Evolutionary conservation across 2,888 invertebrate species (phyloP).

Genomic region (Mythimna vitellina): DNA sequence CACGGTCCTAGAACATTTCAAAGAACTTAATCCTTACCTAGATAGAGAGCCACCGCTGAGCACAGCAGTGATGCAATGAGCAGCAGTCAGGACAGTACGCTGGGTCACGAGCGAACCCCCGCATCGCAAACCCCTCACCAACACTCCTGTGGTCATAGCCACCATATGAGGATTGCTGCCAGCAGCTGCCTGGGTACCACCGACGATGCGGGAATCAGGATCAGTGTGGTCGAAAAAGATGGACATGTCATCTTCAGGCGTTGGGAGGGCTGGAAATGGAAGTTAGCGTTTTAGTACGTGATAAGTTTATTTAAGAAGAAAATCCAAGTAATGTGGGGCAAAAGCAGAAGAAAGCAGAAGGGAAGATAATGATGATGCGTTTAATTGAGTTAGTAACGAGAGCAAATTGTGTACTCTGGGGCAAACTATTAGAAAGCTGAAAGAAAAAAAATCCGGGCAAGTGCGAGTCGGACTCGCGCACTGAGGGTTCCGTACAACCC

Average conservation of each 20-base stretch:
- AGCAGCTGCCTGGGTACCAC: slow-evolving; percentile 71
- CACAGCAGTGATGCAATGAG: slow-evolving; percentile 76
- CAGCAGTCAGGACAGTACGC: slow-evolving; percentile 78
- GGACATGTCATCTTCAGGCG: slow-evolving; percentile 67
- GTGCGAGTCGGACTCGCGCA: no score
- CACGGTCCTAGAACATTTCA: no score
- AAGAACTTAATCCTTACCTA: slow-evolving; percentile 29
- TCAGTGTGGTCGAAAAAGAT: slow-evolving; percentile 75
- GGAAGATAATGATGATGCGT: not conserved
- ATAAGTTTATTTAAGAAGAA: no score
- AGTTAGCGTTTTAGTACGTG: not conserved
- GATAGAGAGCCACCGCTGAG: slow-evolving; percentile 36
- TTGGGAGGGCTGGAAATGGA: slow-evolving; percentile 75
- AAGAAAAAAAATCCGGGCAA: no score
- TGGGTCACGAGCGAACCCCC: slow-evolving; percentile 76
- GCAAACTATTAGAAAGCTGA: no score
- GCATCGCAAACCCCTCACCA: slow-evolving; percentile 74
- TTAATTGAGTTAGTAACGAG: not conserved
- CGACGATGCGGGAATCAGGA: slow-evolving; percentile 75
- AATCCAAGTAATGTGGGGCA: no score
- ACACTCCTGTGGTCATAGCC: slow-evolving; percentile 70
- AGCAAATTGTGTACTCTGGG: no score
- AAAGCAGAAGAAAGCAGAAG: no score
- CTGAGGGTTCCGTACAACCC: no score
- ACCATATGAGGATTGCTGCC: slow-evolving; percentile 79